Conservation (phyloP, 2,797 vertebrate genomes). For the Oryzias dopingdopingensis region DNA sequence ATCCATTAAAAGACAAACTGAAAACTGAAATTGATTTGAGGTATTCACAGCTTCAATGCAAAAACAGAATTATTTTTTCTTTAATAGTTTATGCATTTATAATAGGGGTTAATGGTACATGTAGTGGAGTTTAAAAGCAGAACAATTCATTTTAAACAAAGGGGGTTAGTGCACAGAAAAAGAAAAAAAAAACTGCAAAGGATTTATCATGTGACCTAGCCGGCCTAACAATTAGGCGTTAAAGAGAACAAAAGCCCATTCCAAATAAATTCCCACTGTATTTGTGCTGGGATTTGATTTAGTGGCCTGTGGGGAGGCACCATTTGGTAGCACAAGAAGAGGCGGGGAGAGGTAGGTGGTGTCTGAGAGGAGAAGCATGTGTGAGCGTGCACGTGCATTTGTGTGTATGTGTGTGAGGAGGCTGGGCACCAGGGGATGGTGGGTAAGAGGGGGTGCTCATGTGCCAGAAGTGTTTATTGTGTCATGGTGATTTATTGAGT, state of each 20-base stretch:
- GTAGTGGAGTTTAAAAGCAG: conserved; percentile 39
- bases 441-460: conserved; percentile 83
- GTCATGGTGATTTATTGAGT: conserved; percentile 99
- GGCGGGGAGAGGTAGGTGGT: conserved; percentile 94
- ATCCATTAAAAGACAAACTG: too few species aligned
- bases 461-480: conserved; percentile 99
- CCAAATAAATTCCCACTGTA: conserved; percentile 99
- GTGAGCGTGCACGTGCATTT: conserved; percentile 21
- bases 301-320: conserved; percentile 98
- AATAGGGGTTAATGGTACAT: conserved; percentile 16
- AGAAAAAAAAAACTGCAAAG: conserved; percentile 81
- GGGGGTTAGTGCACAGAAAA: conserved; percentile 54
- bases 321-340: conserved; percentile 97
- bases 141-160: conserved; percentile 56
- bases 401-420: conserved; percentile 51
- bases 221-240: conserved; percentile 97
- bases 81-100: too few species aligned
- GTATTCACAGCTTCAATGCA: too few species aligned
- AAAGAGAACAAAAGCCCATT: conserved; percentile 99
- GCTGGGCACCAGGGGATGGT: conserved; percentile 71
- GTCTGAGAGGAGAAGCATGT: conserved; percentile 78
- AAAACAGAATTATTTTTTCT: too few species aligned
- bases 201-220: conserved; percentile 90
- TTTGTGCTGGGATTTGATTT: conserved; percentile 99
- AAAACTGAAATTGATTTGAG: too few species aligned